Conservation (phyloP, 2,797 vertebrate genomes). For the Octomys mimax region DNA sequence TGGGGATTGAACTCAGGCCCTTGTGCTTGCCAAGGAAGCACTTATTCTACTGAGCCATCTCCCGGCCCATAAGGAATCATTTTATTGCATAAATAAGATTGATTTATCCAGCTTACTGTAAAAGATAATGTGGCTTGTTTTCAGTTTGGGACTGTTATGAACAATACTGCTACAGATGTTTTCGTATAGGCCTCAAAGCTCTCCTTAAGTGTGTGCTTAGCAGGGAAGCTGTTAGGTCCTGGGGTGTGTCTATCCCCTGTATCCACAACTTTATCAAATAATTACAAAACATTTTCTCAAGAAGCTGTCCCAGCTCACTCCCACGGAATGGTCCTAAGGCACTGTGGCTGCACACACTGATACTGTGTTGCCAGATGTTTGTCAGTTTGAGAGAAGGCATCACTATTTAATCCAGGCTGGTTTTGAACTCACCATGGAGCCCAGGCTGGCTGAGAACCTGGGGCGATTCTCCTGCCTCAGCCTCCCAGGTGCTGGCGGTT, state of each 20-base stretch:
- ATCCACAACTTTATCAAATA: background rate
- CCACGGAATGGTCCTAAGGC: background rate
- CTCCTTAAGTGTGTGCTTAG: background rate
- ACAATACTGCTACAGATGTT: background rate
- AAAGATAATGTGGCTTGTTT: background rate
- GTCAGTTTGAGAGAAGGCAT: background rate
- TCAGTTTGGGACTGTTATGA: background rate
- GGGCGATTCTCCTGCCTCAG: background rate
- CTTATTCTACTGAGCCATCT: too few species aligned
- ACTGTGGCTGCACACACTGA: background rate
- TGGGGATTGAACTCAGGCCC: too few species aligned
- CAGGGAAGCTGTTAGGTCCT: background rate
- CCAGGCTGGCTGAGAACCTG: background rate
- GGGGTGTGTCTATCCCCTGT: background rate
- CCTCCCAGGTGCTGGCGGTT: background rate
- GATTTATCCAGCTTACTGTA: background rate
- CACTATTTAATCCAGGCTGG: too few species aligned
- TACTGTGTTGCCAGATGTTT: background rate
- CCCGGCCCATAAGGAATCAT: background rate
- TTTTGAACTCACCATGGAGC: background rate
- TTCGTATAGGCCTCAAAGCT: background rate
- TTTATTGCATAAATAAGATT: background rate
- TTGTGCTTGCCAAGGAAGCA: too few species aligned
- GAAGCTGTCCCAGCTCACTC: background rate
- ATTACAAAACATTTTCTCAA: background rate